phyloP scores from a whole-genome alignment of 2,797 vertebrate species.

The Eptatretus atami region DNA sequence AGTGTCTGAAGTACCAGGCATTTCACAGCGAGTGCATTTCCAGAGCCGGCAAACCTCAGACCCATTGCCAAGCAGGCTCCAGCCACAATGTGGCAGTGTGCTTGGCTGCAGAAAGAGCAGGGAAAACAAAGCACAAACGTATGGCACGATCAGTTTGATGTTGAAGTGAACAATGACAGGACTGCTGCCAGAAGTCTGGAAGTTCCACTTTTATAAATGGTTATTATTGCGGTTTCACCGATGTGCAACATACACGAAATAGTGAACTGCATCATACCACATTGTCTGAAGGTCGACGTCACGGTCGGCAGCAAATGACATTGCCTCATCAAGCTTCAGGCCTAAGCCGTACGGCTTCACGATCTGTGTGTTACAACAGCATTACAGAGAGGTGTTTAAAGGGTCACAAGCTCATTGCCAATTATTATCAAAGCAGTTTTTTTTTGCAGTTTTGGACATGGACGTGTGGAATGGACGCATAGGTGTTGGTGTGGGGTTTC shows the following conservation, averaged over 20 bases:
- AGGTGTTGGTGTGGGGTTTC: too few relatives aligned
- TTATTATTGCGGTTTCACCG: too few relatives aligned
- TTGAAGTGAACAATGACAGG: too few relatives aligned
- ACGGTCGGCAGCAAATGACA: neutral
- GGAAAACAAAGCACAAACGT: neutral
- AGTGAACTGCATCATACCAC: neutral
- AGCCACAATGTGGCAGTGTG: constrained; percentile 78
- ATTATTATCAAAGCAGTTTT: too few relatives aligned
- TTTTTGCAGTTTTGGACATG: too few relatives aligned
- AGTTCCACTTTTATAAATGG: too few relatives aligned
- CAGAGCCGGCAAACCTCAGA: constrained; percentile 75
- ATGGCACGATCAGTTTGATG: too few relatives aligned
- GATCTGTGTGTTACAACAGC: neutral
- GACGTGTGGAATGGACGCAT: too few relatives aligned
- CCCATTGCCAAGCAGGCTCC: constrained; percentile 75
- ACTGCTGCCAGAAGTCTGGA: too few relatives aligned
- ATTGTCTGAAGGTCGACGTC: constrained; percentile 3
- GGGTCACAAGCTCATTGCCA: too few relatives aligned
- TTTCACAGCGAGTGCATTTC: constrained; percentile 69
- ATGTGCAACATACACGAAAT: too few relatives aligned
- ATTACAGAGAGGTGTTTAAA: too few relatives aligned
- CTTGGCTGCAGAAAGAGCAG: constrained; percentile 29
- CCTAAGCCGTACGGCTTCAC: neutral
- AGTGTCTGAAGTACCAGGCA: constrained; percentile 31
- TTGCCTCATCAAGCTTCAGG: neutral